Base-by-base conservation (phyloP, 2,888 invertebrate species). In the Andricus quercusramuli region DNA sequence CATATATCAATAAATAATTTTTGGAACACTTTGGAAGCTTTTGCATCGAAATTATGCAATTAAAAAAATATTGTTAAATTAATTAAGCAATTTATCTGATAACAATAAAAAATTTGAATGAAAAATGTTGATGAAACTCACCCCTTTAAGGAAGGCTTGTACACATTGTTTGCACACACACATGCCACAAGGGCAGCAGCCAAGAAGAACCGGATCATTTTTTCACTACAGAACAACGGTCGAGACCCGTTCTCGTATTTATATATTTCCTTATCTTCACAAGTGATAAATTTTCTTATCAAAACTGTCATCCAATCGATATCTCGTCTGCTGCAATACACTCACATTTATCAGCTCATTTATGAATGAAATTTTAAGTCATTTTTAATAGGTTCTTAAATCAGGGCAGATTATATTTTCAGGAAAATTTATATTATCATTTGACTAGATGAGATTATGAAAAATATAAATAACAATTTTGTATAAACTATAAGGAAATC, bases 111-210 rank as follows among this genome's bases (percentile, higher is more conserved):
- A n/a, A n/a, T n/a, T n/a, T n/a, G n/a, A n/a, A n/a, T n/a, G n/a
- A 47, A 66, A 66, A 41, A 11, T 41, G 11, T n/a, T 3, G 9
- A 13, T 66, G 4, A 17, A 47, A 74, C 56, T 74, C 15, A 74
- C 74, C 74, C 74, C 29, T 74, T n/a, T 0, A 56, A n/a, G 32
- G 29, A 11, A 47, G 56, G n/a, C 13, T 29, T 4, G 6, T 32
- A 13, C 11, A n/a, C 32, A 56, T 56, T 32, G 9, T 22, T 51
- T 15, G 51, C 56, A 37, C 56, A n/a, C 13, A 13, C 51, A 13
- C 22, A n/a, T 74, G 56, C 74, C 74, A 74, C 74, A 37, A 74
- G 74, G 74, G 74, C 74, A 74, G 56, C 51, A 56, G 32, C 32
- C 15, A 74, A 59, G 51, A 74, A 56, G 56, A 29, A 56, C 32